Evolutionary conservation across 2,797 vertebrate genomes (phyloP), one percentile per base, ranked within the genome.

Genomic region (Eulemur rubriventer): DNA sequence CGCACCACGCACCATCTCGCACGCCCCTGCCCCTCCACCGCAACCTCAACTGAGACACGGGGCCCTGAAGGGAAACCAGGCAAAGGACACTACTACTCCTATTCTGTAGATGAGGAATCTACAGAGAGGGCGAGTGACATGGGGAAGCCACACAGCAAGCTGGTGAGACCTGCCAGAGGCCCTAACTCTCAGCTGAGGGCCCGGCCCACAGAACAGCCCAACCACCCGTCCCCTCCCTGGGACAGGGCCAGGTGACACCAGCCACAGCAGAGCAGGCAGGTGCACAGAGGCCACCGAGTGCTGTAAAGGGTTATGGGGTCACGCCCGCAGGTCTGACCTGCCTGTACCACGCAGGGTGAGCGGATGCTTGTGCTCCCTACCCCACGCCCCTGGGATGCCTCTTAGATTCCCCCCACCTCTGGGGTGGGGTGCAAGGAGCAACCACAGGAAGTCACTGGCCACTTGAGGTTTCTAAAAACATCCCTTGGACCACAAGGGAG

Each of bases 381-480:
- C 18, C 46, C 18, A 26, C 18, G 3, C 13, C 24, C 17, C 57
- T 2, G 12, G 65, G 81, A 91, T 4, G n/a, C 55, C 22, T 61
- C 50, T 73, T 48, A 33, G n/a, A n/a, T 70, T 87, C 46, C 61
- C 52, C 41, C 73, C 0, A 24, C 91, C 67, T 76, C 93, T 35
- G 73, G 18, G 43, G 43, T 55, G 2, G 30, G 38, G 52, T 11
- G 6, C 82, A 83, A 91, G 78, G 24, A 82, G 46, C 22, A 69
- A 63, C 65, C 59, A 48, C 0, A 9, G n/a, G 88, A 88, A 94
- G 73, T 70, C 80, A 76, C 20, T 67, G 50, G 65, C 81, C 61
- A 80, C 81, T 16, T 14, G 0, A 73, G 38, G 43, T 67, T 96
- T 97, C 96, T 96, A 92, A 88, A 97, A 94, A 85, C 82, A 93